Evolutionary conservation across 35 echinoderm and acorn worm genomes (phyloP).

Genomic region (Apostichopus japonicus): DNA sequence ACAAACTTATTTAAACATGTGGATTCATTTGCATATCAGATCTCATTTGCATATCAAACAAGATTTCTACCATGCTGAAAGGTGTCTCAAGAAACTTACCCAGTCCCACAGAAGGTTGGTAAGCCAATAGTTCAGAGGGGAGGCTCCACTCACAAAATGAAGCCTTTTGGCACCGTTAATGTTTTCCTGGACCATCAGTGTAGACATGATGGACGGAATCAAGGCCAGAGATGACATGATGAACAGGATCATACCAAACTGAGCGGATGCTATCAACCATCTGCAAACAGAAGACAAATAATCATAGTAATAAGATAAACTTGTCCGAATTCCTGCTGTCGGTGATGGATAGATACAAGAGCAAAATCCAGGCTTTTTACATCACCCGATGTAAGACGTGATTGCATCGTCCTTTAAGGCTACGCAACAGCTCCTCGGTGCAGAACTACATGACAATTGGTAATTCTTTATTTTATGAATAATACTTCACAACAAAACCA

Average conservation of each 20-base stretch:
- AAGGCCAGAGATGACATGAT: slow-evolving; percentile 63
- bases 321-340: neutral
- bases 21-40: no score
- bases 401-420: no score
- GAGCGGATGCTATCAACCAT: slow-evolving; percentile 6
- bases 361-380: no score
- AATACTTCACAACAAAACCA: no score
- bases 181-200: slow-evolving; percentile 81
- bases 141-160: slow-evolving; percentile 82
- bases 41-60: no score
- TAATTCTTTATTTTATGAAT: no score
- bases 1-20: no score
- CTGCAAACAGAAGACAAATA: slow-evolving; percentile 7
- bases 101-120: slow-evolving; percentile 83
- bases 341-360: no score
- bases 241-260: slow-evolving; percentile 70
- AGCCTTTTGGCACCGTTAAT: slow-evolving; percentile 77
- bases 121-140: slow-evolving; percentile 62
- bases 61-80: no score
- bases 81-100: slow-evolving; percentile 38
- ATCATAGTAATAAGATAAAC: neutral
- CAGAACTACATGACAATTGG: no score
- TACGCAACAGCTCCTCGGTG: no score
- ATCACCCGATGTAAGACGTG: no score
- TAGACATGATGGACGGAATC: slow-evolving; percentile 70